Base-by-base conservation (phyloP, 2,113 vertebrate species). In the Malurus alboscapulatus region DNA sequence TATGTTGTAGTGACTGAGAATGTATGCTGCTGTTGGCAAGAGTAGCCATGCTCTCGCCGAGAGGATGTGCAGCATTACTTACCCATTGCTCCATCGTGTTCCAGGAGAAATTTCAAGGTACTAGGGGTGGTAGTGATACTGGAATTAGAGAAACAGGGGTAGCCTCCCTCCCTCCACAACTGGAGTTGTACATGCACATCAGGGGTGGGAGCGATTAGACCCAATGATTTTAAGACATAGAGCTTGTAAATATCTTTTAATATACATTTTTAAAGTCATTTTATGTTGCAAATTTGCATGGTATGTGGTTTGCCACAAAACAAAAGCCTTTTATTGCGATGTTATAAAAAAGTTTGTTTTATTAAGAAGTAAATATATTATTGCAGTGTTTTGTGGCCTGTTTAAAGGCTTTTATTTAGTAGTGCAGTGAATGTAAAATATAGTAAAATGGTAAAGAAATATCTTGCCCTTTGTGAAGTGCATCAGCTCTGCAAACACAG, bases 381-480 rank as follows among this genome's bases (percentile, higher is more conserved):
- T 95, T 97, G 97, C 97, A 97, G 97, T 98, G 97, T 98, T 98
- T 96, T 96, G 96, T 97, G 94, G 98, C 98, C 98, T 98, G 95
- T 97, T 97, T 94, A 96, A 97, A 98, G 97, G 97, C 97, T 97
- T 97, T 96, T 96, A 84, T 95, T 97, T 96, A 97, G 95, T 96
- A 97, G 95, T 91, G 66, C 14, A 47, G 90, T 97, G 96, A 98
- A 97, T 95, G 95, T 97, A 98, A 98, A 97, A 95, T 94, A 94
- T 78, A 97, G 96, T 91, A 94, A 95, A 95, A 90, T 3, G 32
- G 81, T 92, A 94, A 87, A 94, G 73, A 89, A 88, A 83, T 87
- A 82, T 47, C 77, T 92, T 96, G 93, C 88, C 95, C 87, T 36
- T 76, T 91, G 73, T 91, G 92, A 96, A 97, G 69, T 93, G 54